Evolutionary conservation across 2,113 vertebrate genomes (phyloP), one percentile per base, ranked within the genome.

Genomic region (Tragelaphus strepsiceros): DNA sequence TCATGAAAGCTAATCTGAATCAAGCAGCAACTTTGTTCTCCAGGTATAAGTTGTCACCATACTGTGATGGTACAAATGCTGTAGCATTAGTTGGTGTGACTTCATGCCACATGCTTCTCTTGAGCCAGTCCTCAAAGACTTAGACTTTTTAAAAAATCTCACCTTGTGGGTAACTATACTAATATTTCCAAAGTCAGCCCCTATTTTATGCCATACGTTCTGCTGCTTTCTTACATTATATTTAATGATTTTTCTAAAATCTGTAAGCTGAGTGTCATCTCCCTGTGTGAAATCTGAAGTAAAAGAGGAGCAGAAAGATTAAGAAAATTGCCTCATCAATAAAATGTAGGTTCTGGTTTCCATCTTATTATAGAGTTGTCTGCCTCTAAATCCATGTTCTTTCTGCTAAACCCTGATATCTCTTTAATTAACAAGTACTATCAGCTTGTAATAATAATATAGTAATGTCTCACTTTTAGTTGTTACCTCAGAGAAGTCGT

Each of bases 401-500:
- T 53, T 78, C 64, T 82, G 35, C 61, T 84, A 90, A 91, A 61
- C 54, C 4, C 26, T 22, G 9, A 19, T 89, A 71, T 46, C 32
- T 74, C 43, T 88, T 96, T 97, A 94, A 86, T 94, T 81, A 95
- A 21, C 43, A 91, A 92, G 81, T 77, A 81, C 19, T 32, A 15
- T 80, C 84, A 84, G 54, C 58, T 71, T 81, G 21, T 74, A 39
- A 39, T 74, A 74, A 77, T 43, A 97, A 46, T 15, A 59, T 19
- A 84, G 51, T 64, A 90, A 17, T 32, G 6, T 81, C 61, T 95
- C 67, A 10, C 16, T 32, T 21, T 86, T 35, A 35, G 17, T 85
- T 71, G 56, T 51, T 59, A 32, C 61, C 84, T 82, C 49, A 90
- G 4, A 67, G 6, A 6, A n/a, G 6, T 90, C 61, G 78, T 58